Evolutionary conservation across 2,797 vertebrate species (phyloP), one percentile per base, ranked within the genome.

Genomic region (Takifugu rubripes): DNA sequence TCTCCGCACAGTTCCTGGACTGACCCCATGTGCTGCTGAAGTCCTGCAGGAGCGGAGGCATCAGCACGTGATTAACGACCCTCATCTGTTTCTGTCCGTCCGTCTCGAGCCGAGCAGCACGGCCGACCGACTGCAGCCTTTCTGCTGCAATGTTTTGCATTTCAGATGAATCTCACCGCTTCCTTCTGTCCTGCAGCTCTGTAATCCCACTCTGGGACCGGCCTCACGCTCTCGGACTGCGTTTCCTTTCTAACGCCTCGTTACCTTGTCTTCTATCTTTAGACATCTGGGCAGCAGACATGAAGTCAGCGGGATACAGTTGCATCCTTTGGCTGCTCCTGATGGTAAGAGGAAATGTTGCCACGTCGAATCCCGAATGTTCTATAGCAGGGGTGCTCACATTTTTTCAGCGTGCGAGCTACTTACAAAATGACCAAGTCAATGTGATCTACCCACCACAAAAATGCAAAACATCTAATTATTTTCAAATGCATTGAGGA

Each of bases 271-370:
- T 10, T 25, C 21, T 56, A 43, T 59, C 74, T 63, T 50, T 8
- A 72, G 61, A 79, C 57, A 54, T 64, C 57, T 33, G 52, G 64
- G 71, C 31, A 25, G 72, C 80, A 65, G 75, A 75, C 62, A 88
- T 88, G 85, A 78, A 54, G 73, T 50, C 61, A 45, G 54, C 51
- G 1, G 58, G 52, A 54, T 72, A 61, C 53, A 59, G 70, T 49
- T 78, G 85, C 83, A 74, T 80, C 56, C 29, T 87, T 59, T 73
- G 68, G 60, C 63, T 70, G 62, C 65, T 84, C 31, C 64, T 72
- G 59, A 33, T 63, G 87, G 85, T 89, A 77, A 86, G 85, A 25
- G 53, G 6, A 21, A 14, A 24, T 25, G 56, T 69, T 54, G 56
- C 56, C n/a, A 49, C 46, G 49, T 72, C 3, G 59, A 68, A 40